These are phyloP conservation scores for Galeopterus variegatus DNA, from an alignment of 2,113 vertebrate genomes.

Conservation along the genomic window DNA sequence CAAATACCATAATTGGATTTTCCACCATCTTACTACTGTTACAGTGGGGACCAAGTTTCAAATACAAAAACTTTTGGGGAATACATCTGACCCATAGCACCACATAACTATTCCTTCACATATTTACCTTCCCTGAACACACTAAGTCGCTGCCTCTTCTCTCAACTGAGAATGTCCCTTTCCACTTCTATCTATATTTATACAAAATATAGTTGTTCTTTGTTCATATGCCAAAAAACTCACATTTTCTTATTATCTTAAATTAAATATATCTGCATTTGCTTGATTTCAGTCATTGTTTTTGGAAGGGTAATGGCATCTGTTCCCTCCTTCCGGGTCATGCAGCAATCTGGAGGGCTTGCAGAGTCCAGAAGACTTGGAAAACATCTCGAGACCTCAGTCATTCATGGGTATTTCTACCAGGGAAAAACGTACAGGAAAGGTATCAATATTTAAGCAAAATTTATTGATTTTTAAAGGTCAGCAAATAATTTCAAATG, in stretches of 20 bases:
- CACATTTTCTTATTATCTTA: neutral
- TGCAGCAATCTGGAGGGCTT: neutral
- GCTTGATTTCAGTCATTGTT: neutral
- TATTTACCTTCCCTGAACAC: neutral
- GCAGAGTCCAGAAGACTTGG: neutral
- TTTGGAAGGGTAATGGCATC: fast-evolving
- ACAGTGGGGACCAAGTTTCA: no score
- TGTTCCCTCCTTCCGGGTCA: neutral
- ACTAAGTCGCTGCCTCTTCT: neutral
- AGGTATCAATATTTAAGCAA: neutral
- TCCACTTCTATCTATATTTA: neutral
- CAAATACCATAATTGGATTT: no score
- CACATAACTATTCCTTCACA: neutral
- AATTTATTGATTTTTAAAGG: conserved; percentile 25
- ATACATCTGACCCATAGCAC: no score
- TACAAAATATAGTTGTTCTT: neutral
- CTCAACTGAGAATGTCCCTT: neutral
- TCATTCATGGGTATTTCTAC: neutral
- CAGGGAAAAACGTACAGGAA: neutral
- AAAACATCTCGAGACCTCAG: neutral
- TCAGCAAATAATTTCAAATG: neutral
- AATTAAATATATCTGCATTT: conserved; percentile 1
- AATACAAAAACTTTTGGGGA: no score
- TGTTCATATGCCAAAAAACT: neutral
- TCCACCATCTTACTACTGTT: no score